A percentile compares a stretch with the other conserved stretches of the same genome.
These are phyloP conservation scores for Tanypteryx hageni DNA, from an alignment of 2,888 invertebrate species.

Conservation along the genomic window DNA sequence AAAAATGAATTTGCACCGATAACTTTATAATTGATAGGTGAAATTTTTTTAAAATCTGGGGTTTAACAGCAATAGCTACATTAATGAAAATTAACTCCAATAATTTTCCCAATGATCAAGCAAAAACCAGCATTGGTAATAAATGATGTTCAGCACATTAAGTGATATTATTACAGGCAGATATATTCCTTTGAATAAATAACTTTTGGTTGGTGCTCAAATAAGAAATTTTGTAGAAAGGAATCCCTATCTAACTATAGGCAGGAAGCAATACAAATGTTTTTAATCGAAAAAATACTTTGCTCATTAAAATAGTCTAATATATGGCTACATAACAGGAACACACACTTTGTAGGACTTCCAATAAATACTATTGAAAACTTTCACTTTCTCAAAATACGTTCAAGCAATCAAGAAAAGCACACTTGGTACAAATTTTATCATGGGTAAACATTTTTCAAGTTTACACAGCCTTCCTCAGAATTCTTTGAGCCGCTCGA, in stretches of 20 bases:
- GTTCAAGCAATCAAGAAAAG: not conserved
- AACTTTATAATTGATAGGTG: too few relatives aligned
- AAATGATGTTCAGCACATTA: too few relatives aligned
- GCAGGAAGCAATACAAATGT: not conserved
- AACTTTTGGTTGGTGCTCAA: not conserved
- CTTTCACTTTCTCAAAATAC: not conserved
- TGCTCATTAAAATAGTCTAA: not conserved
- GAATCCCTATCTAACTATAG: not conserved
- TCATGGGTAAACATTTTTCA: not conserved
- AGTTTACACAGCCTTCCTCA: constrained; percentile 77
- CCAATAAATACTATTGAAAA: not conserved
- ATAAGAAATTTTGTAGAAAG: not conserved
- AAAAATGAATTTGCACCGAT: too few relatives aligned
- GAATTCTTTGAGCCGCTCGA: constrained; percentile 91
- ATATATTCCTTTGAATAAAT: not conserved
- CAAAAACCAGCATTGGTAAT: too few relatives aligned
- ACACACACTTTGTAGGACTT: not conserved
- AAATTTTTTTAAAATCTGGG: too few relatives aligned
- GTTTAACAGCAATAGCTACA: too few relatives aligned
- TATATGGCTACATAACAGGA: not conserved
- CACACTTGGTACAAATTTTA: not conserved
- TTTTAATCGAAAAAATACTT: not conserved
- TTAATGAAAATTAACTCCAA: too few relatives aligned
- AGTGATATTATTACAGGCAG: too few relatives aligned
- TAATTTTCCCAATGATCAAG: too few relatives aligned